Evolutionary conservation across 1,140 invertebrate species (phyloP).

Genomic region (Plectrocnemia conspersa): DNA sequence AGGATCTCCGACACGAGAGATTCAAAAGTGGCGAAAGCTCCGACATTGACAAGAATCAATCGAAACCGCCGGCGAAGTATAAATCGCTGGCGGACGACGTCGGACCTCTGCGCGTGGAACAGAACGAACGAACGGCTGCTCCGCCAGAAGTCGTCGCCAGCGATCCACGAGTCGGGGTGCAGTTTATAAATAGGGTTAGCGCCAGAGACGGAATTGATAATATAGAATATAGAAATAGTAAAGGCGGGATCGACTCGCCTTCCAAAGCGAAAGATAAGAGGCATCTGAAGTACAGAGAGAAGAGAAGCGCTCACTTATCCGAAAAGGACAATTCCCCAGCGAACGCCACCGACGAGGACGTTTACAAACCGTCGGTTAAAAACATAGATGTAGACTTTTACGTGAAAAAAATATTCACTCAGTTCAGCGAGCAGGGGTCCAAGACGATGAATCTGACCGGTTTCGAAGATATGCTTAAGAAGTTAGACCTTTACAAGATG

Average conservation of each 20-base stretch:
- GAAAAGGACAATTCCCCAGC: slow-evolving; percentile 1
- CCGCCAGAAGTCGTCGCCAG: too few relatives aligned
- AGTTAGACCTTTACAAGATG: slow-evolving; percentile 56
- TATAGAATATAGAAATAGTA: too few relatives aligned
- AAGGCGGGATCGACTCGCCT: too few relatives aligned
- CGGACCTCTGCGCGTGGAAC: background rate
- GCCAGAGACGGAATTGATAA: too few relatives aligned
- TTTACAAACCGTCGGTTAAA: slow-evolving; percentile 24
- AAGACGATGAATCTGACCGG: slow-evolving; percentile 59
- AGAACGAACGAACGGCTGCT: background rate
- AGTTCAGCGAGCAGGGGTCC: slow-evolving; percentile 54
- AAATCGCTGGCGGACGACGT: background rate
- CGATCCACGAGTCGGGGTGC: too few relatives aligned
- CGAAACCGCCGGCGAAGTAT: background rate
- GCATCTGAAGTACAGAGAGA: slow-evolving; percentile 6
- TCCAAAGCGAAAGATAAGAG: background rate
- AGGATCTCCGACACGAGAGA: slow-evolving; percentile 35
- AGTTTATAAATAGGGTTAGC: too few relatives aligned
- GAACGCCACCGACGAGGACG: slow-evolving; percentile 4
- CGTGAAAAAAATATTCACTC: slow-evolving; percentile 50
- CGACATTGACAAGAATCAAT: background rate
- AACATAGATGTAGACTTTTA: slow-evolving; percentile 45
- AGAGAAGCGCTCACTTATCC: slow-evolving; percentile 20
- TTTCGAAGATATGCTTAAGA: slow-evolving; percentile 61
- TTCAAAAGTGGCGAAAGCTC: slow-evolving; percentile 21